phyloP scores from a whole-genome alignment of 2,888 invertebrate species.

The Sepioteuthis lessoniana region DNA sequence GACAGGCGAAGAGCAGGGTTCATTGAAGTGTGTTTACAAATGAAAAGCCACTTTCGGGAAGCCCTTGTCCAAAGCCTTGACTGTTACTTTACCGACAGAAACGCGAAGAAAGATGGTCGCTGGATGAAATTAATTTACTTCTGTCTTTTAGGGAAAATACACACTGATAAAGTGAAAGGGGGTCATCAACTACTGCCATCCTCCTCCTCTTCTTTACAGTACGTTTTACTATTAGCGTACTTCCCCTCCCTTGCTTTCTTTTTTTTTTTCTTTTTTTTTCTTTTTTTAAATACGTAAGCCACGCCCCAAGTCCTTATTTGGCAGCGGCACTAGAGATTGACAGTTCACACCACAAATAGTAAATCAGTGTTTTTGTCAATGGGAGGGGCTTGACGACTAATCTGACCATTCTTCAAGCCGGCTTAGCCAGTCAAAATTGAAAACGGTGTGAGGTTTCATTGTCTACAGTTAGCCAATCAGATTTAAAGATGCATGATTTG shows the following conservation, averaged over 20 bases:
- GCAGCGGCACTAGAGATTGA: not conserved
- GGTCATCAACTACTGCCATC: not conserved
- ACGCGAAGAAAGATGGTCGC: not conserved
- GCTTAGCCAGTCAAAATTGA: not conserved
- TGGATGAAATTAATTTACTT: not conserved
- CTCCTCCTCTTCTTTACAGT: not conserved
- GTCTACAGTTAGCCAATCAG: not conserved
- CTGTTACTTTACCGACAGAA: not conserved
- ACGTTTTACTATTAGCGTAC: not conserved
- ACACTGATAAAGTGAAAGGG: constrained; percentile 2
- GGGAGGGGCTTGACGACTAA: not conserved
- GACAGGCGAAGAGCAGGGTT: not conserved
- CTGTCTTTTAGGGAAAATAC: not conserved
- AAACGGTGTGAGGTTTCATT: not conserved
- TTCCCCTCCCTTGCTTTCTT: not conserved
- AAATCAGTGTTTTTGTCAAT: not conserved
- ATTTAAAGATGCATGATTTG: not conserved
- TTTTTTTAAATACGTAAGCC: not conserved
- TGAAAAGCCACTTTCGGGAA: not conserved
- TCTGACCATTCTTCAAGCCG: not conserved
- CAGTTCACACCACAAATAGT: not conserved
- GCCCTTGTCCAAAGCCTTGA: not conserved
- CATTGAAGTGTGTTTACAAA: not conserved
- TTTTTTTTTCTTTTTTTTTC: not conserved
- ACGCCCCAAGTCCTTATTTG: not conserved